Conservation (phyloP, 2,113 vertebrate genomes). For the Catharus bicknelli region DNA sequence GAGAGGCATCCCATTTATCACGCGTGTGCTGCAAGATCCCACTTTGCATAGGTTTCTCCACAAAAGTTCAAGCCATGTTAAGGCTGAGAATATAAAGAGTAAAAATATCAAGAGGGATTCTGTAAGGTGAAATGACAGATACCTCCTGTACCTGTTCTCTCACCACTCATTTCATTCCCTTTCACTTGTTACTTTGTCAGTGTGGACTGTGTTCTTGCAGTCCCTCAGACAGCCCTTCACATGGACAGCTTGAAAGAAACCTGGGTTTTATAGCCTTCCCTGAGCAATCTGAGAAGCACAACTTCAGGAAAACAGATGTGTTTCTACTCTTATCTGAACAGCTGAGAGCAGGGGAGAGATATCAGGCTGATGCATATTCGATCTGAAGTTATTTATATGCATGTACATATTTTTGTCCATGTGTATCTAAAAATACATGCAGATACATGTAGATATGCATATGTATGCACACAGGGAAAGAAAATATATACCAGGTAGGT, state of each 20-base stretch:
- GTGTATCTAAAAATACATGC: background rate
- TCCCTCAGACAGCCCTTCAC: background rate
- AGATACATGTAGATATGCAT: background rate
- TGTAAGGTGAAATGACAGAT: background rate
- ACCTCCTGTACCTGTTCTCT: background rate
- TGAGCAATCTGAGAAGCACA: background rate
- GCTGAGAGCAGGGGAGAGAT: background rate
- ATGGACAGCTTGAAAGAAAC: background rate
- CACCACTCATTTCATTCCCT: background rate
- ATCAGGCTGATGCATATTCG: background rate
- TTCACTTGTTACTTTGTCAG: background rate
- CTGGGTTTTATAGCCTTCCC: background rate
- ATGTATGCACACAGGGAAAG: background rate
- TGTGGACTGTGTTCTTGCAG: background rate
- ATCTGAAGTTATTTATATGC: background rate
- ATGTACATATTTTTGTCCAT: background rate
- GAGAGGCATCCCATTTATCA: constrained; percentile 15
- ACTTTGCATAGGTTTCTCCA: constrained; percentile 21
- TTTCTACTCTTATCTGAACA: background rate
- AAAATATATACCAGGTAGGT: background rate
- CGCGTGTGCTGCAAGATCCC: background rate
- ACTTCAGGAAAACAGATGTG: background rate
- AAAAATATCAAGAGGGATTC: background rate
- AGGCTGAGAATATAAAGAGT: background rate
- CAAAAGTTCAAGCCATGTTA: background rate